These are phyloP conservation scores for Musca domestica DNA, from an alignment of 1,140 invertebrate genomes.

Conservation along the genomic window DNA sequence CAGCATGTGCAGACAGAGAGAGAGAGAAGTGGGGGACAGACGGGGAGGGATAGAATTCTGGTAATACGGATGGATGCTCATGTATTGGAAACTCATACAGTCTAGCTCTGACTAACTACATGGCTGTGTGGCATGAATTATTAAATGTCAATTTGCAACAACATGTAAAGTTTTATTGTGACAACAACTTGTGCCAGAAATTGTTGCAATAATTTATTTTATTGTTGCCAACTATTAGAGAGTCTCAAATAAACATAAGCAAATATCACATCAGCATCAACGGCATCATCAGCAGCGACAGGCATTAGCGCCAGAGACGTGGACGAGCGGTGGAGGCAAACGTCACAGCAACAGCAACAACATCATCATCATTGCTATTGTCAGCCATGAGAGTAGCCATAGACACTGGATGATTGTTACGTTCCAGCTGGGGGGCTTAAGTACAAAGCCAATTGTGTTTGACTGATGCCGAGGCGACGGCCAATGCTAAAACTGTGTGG, in stretches of 20 bases:
- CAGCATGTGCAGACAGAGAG: not conserved
- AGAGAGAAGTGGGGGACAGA: no score
- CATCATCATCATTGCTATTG: no score
- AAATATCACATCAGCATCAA: not conserved
- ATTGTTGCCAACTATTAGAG: slow-evolving; percentile 21
- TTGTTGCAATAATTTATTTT: slow-evolving; percentile 23
- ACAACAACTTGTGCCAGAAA: slow-evolving; percentile 17
- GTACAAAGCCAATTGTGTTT: no score
- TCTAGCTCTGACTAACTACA: not conserved
- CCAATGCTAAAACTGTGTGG: no score
- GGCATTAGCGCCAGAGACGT: not conserved
- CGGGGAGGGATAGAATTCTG: no score
- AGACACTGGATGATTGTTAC: no score
- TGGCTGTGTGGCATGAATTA: slow-evolving; percentile 18
- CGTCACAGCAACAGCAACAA: no score
- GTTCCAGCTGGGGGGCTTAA: no score
- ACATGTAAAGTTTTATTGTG: slow-evolving; percentile 20
- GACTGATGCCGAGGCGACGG: no score
- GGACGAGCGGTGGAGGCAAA: no score
- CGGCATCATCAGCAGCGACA: not conserved
- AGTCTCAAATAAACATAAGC: slow-evolving; percentile 19
- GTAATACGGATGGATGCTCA: not conserved
- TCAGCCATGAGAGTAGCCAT: no score
- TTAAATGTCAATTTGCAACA: slow-evolving; percentile 21
- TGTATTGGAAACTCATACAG: slow-evolving; percentile 10